Conservation (phyloP, 2,797 vertebrate species). For the Diglossa cyanea region DNA sequence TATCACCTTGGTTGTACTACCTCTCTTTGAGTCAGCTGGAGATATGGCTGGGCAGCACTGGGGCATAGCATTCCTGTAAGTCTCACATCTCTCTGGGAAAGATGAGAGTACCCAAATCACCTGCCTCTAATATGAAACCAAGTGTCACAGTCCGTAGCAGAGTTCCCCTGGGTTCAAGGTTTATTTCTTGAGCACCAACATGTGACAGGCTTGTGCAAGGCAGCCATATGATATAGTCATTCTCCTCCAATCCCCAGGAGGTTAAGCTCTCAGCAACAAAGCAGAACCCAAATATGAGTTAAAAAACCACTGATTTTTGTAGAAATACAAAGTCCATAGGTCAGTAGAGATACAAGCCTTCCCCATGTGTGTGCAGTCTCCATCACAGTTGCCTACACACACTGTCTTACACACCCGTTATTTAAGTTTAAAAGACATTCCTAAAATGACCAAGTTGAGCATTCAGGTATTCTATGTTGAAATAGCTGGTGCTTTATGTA, state of each 20-base stretch:
- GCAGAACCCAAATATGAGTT: not conserved
- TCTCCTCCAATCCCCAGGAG: not conserved
- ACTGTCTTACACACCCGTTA: not conserved
- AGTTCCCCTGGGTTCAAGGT: not conserved
- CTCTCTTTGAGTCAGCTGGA: slow-evolving; percentile 88
- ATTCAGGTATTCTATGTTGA: not conserved
- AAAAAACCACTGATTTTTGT: not conserved
- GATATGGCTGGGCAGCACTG: slow-evolving; percentile 89
- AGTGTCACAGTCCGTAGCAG: not conserved
- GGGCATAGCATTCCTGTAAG: slow-evolving; percentile 90
- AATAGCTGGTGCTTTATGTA: not conserved
- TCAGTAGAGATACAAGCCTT: not conserved
- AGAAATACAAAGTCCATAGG: not conserved
- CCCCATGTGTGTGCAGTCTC: not conserved
- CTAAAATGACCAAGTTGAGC: not conserved
- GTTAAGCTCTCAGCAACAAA: not conserved
- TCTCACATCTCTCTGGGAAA: not conserved
- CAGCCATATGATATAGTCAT: fast-evolving
- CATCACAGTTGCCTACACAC: not conserved
- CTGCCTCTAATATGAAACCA: not conserved
- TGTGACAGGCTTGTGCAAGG: not conserved
- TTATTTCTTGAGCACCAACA: not conserved
- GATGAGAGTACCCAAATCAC: not conserved
- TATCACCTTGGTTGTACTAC: slow-evolving; percentile 90
- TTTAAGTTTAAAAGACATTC: not conserved